These are phyloP conservation scores for Ochropleura plecta DNA, from an alignment of 2,888 invertebrate species.

Conservation along the genomic window DNA sequence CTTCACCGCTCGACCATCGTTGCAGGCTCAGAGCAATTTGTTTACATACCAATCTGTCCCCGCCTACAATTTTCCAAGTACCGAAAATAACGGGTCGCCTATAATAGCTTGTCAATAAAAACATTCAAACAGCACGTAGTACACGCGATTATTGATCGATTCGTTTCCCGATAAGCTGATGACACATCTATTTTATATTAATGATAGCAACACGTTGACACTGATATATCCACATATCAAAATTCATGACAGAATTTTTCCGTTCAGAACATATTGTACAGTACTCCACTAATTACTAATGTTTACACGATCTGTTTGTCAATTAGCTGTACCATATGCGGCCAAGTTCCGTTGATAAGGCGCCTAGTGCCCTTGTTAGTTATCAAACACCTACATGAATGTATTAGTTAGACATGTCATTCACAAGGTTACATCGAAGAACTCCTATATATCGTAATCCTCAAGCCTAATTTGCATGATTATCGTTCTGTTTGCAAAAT, in stretches of 20 bases:
- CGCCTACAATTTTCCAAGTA: slow-evolving; percentile 24
- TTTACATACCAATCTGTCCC: slow-evolving; percentile 19
- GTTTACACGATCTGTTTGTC: slow-evolving; percentile 64
- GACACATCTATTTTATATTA: slow-evolving; percentile 59
- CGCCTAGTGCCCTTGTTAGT: slow-evolving; percentile 67
- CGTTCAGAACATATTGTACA: slow-evolving; percentile 37
- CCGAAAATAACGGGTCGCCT: slow-evolving; percentile 20
- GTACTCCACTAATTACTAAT: slow-evolving; percentile 48
- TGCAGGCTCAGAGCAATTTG: slow-evolving; percentile 5
- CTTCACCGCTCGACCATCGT: slow-evolving; percentile 1
- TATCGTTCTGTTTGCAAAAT: slow-evolving; percentile 72
- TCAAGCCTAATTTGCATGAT: slow-evolving; percentile 75
- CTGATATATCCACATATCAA: slow-evolving; percentile 47
- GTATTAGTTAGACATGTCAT: slow-evolving; percentile 66
- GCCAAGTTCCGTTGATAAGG: slow-evolving; percentile 71
- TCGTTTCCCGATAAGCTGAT: slow-evolving; percentile 52
- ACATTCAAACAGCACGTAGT: slow-evolving; percentile 36
- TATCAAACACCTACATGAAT: slow-evolving; percentile 69
- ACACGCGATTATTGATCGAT: slow-evolving; percentile 58
- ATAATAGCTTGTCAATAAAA: slow-evolving; percentile 47
- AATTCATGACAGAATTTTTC: slow-evolving; percentile 42
- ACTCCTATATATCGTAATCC: slow-evolving; percentile 52
- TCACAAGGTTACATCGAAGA: slow-evolving; percentile 63
- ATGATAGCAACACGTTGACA: slow-evolving; percentile 53
- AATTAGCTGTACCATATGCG: slow-evolving; percentile 65